Evolutionary conservation across 2,888 invertebrate genomes (phyloP).

Genomic region (Limnephilus auricula): DNA sequence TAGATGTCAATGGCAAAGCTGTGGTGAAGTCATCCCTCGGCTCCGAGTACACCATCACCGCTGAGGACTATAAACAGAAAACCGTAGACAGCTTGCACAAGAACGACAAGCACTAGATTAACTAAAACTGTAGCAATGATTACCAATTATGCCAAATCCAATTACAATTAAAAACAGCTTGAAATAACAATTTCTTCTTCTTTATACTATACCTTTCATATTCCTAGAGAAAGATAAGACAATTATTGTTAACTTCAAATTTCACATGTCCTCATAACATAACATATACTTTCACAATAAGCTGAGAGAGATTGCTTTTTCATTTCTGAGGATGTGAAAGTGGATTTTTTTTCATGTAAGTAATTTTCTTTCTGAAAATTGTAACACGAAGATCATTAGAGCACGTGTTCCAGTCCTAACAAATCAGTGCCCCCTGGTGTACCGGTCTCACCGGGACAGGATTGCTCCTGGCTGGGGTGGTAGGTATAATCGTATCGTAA

Average conservation of each 20-base stretch:
- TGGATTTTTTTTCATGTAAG: neutral
- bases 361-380: neutral
- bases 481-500: too few relatives aligned
- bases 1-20: slow-evolving; percentile 74
- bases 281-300: neutral
- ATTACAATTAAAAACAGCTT: too few relatives aligned
- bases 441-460: too few relatives aligned
- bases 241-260: neutral
- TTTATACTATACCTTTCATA: too few relatives aligned
- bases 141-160: neutral
- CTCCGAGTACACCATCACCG: slow-evolving; percentile 73
- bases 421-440: too few relatives aligned
- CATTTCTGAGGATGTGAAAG: neutral
- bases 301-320: neutral
- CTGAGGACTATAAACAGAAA: slow-evolving; percentile 69
- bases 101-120: neutral
- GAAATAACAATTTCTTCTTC: neutral
- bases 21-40: slow-evolving; percentile 73
- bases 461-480: too few relatives aligned
- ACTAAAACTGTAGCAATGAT: neutral
- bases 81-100: neutral
- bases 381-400: neutral
- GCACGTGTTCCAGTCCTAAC: too few relatives aligned
- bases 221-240: too few relatives aligned
- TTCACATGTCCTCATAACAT: neutral